These are phyloP conservation scores for Dinoponera quadriceps DNA, from an alignment of 1,140 invertebrate species.

Conservation along the genomic window DNA sequence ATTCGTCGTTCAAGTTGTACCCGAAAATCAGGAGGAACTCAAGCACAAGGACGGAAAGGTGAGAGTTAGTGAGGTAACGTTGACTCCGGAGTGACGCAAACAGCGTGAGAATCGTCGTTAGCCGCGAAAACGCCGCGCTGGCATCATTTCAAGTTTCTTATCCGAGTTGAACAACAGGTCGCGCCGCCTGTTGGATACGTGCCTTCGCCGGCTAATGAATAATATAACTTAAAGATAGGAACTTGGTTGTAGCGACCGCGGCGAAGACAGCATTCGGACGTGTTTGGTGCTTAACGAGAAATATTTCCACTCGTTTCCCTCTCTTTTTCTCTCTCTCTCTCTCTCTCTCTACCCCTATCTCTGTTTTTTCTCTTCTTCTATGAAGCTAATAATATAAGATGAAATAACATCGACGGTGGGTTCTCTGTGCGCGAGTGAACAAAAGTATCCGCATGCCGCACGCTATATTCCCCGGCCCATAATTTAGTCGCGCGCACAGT, in stretches of 20 bases:
- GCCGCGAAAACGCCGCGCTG: conserved; percentile 52
- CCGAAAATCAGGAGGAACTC: conserved; percentile 76
- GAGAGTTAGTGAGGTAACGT: conserved; percentile 28
- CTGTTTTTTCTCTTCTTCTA: background rate
- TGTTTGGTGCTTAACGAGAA: background rate
- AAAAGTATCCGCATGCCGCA: background rate
- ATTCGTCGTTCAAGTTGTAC: conserved; percentile 87
- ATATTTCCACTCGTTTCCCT: background rate
- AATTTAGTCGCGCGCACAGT: conserved; percentile 5
- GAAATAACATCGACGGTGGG: conserved; percentile 1
- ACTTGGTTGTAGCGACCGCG: background rate
- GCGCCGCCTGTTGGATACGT: background rate
- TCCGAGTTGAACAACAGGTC: conserved; percentile 68
- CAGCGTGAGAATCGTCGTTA: conserved; percentile 55
- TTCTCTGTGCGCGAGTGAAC: background rate
- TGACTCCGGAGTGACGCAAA: conserved; percentile 11
- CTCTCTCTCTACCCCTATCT: too few relatives aligned
- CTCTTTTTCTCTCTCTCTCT: too few relatives aligned
- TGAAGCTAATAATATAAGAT: background rate
- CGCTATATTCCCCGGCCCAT: background rate
- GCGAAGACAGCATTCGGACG: background rate
- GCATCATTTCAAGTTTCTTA: conserved; percentile 67
- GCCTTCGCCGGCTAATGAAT: conserved; percentile 37
- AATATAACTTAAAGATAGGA: conserved; percentile 20
- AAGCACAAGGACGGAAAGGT: conserved; percentile 81